Base-by-base conservation (phyloP, 2,113 vertebrate genomes). In the Alectura lathami region DNA sequence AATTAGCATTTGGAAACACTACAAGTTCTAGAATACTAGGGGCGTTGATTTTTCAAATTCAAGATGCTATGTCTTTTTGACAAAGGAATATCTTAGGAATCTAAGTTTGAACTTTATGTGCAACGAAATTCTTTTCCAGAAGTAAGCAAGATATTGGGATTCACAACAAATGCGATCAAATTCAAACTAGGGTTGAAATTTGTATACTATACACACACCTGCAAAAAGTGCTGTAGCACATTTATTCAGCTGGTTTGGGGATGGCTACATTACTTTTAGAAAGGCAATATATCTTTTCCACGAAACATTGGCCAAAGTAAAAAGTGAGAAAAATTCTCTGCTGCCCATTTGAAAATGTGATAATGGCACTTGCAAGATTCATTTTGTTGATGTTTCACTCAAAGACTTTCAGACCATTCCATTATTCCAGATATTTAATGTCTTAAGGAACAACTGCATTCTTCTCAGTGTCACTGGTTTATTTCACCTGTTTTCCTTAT, bases 401-500 rank as follows among this genome's bases (percentile, higher is more conserved):
- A 63, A 38, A 80, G n/a, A 45, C 79, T 66, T 63, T 38, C 64
- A 70, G 56, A 78, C 34, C 26, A 83, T 22, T 80, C 38, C 10
- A 40, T 84, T 92, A 86, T 72, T 68, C 76, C 47, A 82, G 34
- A 62, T 75, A 92, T 51, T 89, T 73, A 85, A 88, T 69, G 34
- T 54, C 63, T 73, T 59, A 43, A 43, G 17, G 56, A 97, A 89
- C 29, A 91, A 70, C 8, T 57, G 18, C 59, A 89, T 80, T 88
- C 76, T 76, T 86, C 48, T 89, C 89, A 85, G 80, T 93, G 89
- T 94, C 93, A 93, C 9, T 30, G 34, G 85, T 89, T 94, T 83
- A 67, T 88, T 95, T 91, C 68, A 83, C 67, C 40, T 75, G 74
- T 88, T 89, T 91, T 74, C 87, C 74, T 88, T 88, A 94, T 93